Percentiles rank a stretch among this genome's conserved stretches.
Evolutionary conservation across 2,113 vertebrate species (phyloP).

Genomic region (Phocoena phocoena): DNA sequence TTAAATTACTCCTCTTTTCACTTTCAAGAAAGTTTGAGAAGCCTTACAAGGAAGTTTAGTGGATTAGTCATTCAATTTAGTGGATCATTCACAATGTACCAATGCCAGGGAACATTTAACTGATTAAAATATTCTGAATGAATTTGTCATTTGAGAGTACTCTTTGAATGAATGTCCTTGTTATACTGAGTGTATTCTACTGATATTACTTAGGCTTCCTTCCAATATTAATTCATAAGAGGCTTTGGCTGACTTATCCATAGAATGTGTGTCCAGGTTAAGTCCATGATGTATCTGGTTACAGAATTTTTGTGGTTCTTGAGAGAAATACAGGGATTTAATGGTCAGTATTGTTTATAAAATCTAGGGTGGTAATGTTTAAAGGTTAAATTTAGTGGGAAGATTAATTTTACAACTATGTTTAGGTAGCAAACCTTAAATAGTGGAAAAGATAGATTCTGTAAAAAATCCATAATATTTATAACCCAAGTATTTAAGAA

Average conservation of each 20-base stretch:
- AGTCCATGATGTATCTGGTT: background rate
- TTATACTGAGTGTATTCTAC: background rate
- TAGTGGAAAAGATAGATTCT: background rate
- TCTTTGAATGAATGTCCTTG: background rate
- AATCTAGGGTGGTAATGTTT: background rate
- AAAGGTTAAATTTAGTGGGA: conserved; percentile 16
- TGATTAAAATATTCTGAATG: conserved; percentile 72
- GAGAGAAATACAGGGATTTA: background rate
- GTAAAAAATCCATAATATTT: background rate
- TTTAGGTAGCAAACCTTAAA: background rate
- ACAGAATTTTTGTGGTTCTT: conserved; percentile 26
- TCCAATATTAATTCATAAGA: conserved; percentile 49
- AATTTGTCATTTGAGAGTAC: conserved; percentile 51
- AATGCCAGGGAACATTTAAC: conserved; percentile 18
- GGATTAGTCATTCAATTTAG: conserved; percentile 59
- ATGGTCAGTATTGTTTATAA: background rate
- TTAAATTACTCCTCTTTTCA: conserved; percentile 47
- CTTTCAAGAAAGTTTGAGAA: conserved; percentile 62
- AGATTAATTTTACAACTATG: background rate
- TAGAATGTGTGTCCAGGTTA: background rate
- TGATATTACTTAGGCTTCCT: conserved; percentile 26
- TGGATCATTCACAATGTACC: conserved; percentile 50
- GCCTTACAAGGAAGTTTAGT: background rate
- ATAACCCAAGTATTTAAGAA: background rate
- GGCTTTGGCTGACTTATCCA: background rate